Conservation (phyloP, 53 echinoderm and acorn worm genomes). For the Glandiceps talaboti region DNA sequence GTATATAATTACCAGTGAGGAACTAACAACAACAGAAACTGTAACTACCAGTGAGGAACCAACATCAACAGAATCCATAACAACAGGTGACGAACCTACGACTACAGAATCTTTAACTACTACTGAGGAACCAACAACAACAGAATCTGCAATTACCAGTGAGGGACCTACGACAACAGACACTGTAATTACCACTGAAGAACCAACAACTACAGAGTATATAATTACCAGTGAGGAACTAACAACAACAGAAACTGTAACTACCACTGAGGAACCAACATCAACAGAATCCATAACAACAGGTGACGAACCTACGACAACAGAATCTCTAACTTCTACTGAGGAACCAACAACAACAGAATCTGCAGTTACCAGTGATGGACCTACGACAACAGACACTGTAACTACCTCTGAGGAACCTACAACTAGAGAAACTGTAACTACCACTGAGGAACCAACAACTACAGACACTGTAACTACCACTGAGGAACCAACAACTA, state of each 20-base stretch:
- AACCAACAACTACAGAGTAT: neutral
- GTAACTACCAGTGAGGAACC: neutral
- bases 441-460: neutral
- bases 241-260: neutral
- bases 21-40: neutral
- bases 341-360: neutral
- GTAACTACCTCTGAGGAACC: neutral
- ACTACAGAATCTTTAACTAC: neutral
- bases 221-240: neutral
- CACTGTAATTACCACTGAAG: neutral
- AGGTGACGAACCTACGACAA: neutral
- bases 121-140: neutral
- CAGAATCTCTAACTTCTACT: neutral
- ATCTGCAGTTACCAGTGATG: neutral
- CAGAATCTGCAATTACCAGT: neutral
- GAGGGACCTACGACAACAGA: neutral
- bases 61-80: neutral
- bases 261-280: neutral
- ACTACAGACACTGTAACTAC: neutral
- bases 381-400: neutral
- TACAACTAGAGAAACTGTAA: neutral
- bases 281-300: neutral
- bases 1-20: too few relatives aligned
- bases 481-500: neutral
- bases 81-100: too few relatives aligned